Percentiles rank a stretch among this genome's conserved stretches.
Conservation (phyloP, 2,113 vertebrate species). For the Lota lota region DNA sequence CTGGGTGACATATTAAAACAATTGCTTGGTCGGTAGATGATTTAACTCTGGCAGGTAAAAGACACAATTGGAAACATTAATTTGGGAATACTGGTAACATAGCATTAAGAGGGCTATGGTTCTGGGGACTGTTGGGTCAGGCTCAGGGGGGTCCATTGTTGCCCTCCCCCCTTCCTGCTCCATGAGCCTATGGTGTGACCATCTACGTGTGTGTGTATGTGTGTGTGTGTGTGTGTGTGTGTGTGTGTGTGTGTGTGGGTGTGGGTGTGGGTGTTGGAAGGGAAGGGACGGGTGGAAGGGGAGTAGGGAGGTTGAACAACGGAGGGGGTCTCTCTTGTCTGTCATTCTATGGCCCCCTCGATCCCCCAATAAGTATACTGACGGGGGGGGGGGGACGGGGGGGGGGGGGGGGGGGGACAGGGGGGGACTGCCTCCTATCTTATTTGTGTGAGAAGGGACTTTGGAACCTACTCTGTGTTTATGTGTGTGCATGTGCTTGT, state of each 20-base stretch:
- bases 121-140: slow-evolving; percentile 59
- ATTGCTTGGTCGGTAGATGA: no score
- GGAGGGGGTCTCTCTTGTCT: slow-evolving; percentile 56
- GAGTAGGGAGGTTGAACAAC: slow-evolving; percentile 56
- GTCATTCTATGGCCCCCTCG: slow-evolving; percentile 36
- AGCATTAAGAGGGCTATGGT: neutral
- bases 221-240: neutral
- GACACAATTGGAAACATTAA: no score
- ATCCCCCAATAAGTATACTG: slow-evolving; percentile 56
- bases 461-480: slow-evolving; percentile 31
- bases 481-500: slow-evolving; percentile 1
- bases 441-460: slow-evolving; percentile 62
- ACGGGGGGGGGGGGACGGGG: neutral
- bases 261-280: neutral
- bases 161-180: slow-evolving; percentile 40
- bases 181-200: neutral
- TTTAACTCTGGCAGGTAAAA: no score
- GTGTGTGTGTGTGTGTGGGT: neutral
- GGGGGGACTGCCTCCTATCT: slow-evolving; percentile 39
- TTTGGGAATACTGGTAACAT: no score
- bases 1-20: no score
- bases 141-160: slow-evolving; percentile 67
- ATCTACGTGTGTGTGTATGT: neutral
- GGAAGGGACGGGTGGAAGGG: neutral
- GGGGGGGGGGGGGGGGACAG: no score